Evolutionary conservation across 2,113 vertebrate species (phyloP).

Genomic region (Scortum barcoo): DNA sequence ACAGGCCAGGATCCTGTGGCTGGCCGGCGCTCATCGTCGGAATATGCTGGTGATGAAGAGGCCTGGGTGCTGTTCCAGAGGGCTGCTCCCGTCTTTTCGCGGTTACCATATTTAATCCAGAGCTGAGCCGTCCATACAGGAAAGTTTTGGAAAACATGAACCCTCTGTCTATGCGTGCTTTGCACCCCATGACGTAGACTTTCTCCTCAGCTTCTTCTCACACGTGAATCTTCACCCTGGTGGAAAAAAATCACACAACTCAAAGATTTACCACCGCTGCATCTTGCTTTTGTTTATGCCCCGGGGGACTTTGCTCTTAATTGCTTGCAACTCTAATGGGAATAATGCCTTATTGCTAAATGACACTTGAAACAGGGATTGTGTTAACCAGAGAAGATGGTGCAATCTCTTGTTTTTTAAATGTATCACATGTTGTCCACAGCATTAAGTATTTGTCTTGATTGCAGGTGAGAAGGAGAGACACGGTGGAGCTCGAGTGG

Average conservation of each 20-base stretch:
- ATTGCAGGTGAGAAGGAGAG: slow-evolving; percentile 48
- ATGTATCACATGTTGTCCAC: slow-evolving; percentile 5
- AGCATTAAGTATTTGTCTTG: slow-evolving; percentile 23
- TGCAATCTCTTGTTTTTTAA: slow-evolving; percentile 33
- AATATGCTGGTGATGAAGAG: slow-evolving; percentile 62
- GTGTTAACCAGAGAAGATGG: slow-evolving; percentile 30
- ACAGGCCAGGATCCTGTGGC: slow-evolving; percentile 72
- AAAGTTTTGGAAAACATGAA: slow-evolving; percentile 19
- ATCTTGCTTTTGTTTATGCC: slow-evolving; percentile 62
- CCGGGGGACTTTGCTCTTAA: slow-evolving; percentile 54
- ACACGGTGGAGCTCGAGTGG: background rate
- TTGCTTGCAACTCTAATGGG: slow-evolving; percentile 59
- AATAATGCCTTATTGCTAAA: slow-evolving; percentile 49
- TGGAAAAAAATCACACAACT: slow-evolving; percentile 30
- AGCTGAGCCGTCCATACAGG: background rate
- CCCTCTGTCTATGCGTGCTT: background rate
- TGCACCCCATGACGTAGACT: background rate
- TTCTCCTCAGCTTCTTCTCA: slow-evolving; percentile 4
- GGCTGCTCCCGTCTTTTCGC: slow-evolving; percentile 34
- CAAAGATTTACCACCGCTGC: background rate
- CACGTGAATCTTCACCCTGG: slow-evolving; percentile 6
- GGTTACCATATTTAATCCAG: slow-evolving; percentile 14
- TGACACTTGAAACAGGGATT: slow-evolving; percentile 49
- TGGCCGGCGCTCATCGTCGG: slow-evolving; percentile 61
- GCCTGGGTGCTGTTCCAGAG: slow-evolving; percentile 61